A percentile compares a stretch with the other conserved stretches of the same genome.
phyloP scores from a whole-genome alignment of 1,140 invertebrate species.

The Oedothorax gibbosus region DNA sequence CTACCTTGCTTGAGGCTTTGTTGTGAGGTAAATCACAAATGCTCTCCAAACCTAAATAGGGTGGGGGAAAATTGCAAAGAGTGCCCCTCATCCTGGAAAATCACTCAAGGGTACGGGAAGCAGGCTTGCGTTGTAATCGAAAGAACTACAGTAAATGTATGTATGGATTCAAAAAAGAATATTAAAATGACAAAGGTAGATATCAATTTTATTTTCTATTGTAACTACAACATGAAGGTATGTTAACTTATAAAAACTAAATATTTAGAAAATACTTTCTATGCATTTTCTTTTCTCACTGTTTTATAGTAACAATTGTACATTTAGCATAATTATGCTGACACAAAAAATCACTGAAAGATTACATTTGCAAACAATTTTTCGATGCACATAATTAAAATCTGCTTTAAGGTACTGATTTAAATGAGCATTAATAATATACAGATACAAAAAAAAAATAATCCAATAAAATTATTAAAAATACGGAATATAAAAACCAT shows the following conservation, averaged over 20 bases:
- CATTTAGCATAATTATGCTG: too few relatives aligned
- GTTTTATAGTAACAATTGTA: constrained; percentile 4
- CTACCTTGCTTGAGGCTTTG: too few relatives aligned
- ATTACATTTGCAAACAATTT: too few relatives aligned
- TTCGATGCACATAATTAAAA: too few relatives aligned
- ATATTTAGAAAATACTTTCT: constrained; percentile 32
- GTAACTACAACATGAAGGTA: constrained; percentile 51
- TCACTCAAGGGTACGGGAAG: too few relatives aligned
- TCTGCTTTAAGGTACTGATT: not conserved
- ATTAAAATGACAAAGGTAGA: constrained; percentile 3
- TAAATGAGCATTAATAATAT: not conserved
- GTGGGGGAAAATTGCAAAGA: too few relatives aligned
- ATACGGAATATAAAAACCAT: not conserved
- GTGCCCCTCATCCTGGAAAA: too few relatives aligned
- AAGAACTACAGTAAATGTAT: too few relatives aligned
- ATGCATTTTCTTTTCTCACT: constrained; percentile 9
- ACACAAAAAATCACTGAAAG: too few relatives aligned
- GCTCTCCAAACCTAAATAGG: too few relatives aligned
- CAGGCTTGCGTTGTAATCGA: too few relatives aligned
- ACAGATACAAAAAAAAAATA: not conserved
- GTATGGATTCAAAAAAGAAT: constrained; percentile 6
- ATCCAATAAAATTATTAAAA: not conserved
- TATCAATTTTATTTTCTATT: constrained; percentile 31
- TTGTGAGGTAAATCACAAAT: too few relatives aligned
- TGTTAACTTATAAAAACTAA: constrained; percentile 51